phyloP scores from a whole-genome alignment of 2,113 vertebrate genomes.

The Phrynosoma platyrhinos region DNA sequence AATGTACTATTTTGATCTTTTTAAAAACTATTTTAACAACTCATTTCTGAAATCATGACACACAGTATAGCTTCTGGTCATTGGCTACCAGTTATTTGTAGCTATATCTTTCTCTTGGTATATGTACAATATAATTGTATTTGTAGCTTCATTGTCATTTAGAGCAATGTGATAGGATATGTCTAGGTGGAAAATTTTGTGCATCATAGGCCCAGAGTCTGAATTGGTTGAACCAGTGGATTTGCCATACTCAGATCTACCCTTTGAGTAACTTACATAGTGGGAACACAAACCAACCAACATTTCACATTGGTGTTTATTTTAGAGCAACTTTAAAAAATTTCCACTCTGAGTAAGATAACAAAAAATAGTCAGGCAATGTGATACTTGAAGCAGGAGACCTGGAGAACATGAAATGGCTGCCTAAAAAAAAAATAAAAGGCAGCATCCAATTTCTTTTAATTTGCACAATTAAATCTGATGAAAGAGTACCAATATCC shows the following conservation, averaged over 20 bases:
- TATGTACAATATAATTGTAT: neutral
- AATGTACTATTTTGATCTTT: neutral
- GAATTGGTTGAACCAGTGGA: neutral
- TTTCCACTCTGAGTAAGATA: neutral
- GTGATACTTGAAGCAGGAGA: too few relatives aligned
- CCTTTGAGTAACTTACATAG: too few relatives aligned
- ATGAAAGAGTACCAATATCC: too few relatives aligned
- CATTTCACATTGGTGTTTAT: neutral
- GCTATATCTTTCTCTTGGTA: neutral
- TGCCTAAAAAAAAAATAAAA: too few relatives aligned
- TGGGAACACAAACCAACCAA: neutral
- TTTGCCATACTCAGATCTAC: too few relatives aligned
- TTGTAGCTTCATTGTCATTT: neutral
- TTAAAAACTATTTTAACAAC: neutral
- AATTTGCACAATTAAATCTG: too few relatives aligned
- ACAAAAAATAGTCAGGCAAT: too few relatives aligned
- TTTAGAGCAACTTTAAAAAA: neutral
- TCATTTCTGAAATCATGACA: constrained; percentile 16
- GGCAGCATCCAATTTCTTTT: too few relatives aligned
- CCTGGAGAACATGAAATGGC: too few relatives aligned
- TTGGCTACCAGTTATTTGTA: neutral
- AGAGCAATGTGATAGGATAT: neutral
- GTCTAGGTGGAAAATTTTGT: neutral
- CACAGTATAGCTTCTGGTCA: neutral
- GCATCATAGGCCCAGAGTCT: neutral